Evolutionary conservation across 2,797 vertebrate species (phyloP).

Genomic region (Mus caroli): DNA sequence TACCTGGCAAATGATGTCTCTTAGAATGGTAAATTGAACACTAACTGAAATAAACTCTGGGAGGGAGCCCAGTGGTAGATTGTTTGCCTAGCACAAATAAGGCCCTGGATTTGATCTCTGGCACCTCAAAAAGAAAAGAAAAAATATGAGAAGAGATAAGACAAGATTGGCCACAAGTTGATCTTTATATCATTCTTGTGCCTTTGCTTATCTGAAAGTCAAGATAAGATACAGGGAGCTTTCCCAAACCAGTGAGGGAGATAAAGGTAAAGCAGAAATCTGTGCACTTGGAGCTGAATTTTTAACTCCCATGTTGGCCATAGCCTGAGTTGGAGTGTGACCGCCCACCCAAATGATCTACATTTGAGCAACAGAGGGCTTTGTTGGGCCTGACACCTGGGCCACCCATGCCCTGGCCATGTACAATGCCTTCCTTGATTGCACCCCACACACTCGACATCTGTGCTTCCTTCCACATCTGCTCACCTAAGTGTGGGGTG

Average conservation of each 20-base stretch:
- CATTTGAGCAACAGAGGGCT: not conserved
- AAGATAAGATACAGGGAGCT: not conserved
- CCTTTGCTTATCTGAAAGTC: not conserved
- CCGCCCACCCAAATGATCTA: accelerated
- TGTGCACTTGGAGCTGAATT: not conserved
- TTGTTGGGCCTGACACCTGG: not conserved
- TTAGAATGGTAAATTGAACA: slow-evolving; percentile 3
- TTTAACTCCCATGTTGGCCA: not conserved
- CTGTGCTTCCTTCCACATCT: not conserved
- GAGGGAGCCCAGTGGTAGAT: not conserved
- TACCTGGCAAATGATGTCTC: not conserved
- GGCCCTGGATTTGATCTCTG: not conserved
- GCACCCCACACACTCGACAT: not conserved
- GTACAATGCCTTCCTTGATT: not conserved
- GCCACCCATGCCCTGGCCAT: not conserved
- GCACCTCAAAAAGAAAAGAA: not conserved
- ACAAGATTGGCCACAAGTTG: not conserved
- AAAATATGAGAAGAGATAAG: not conserved
- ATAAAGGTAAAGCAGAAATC: not conserved
- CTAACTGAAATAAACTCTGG: no score
- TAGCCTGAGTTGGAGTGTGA: not conserved
- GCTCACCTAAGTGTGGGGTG: not conserved
- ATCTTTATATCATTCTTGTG: not conserved
- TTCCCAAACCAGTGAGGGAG: not conserved
- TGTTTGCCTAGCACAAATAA: no score